These are phyloP conservation scores for Emydocephalus ijimae DNA, from an alignment of 2,113 vertebrate species.

Conservation along the genomic window DNA sequence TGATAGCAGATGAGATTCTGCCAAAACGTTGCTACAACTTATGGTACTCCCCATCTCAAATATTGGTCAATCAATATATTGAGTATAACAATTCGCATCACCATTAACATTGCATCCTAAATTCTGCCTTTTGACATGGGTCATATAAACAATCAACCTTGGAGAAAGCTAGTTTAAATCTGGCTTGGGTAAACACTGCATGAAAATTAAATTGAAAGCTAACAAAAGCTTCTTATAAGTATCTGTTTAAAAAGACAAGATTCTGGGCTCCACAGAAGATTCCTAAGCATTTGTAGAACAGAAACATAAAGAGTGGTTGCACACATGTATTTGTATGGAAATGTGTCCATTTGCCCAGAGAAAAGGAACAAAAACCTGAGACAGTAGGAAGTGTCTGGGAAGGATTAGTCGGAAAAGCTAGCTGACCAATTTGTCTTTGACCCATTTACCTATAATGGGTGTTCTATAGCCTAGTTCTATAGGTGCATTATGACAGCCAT, in stretches of 20 bases:
- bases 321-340: neutral
- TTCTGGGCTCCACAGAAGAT: neutral
- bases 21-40: no score
- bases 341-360: neutral
- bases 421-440: neutral
- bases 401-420: neutral
- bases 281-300: neutral
- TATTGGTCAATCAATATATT: neutral
- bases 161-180: neutral
- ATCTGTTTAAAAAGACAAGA: neutral
- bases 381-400: neutral
- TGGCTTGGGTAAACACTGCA: neutral
- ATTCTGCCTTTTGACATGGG: neutral
- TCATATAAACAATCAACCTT: neutral
- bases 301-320: neutral
- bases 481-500: neutral
- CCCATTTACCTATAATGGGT: neutral
- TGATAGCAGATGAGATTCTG: no score
- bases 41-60: neutral
- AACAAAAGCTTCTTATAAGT: neutral
- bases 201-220: neutral
- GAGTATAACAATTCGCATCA: neutral
- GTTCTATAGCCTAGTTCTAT: neutral
- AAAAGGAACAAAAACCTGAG: neutral
- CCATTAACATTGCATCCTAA: neutral